A percentile compares a stretch with the other conserved stretches of the same genome.
These are phyloP conservation scores for Parazoanthus darwini DNA, from an alignment of 92 coral and sea anemone genomes.

Conservation along the genomic window DNA sequence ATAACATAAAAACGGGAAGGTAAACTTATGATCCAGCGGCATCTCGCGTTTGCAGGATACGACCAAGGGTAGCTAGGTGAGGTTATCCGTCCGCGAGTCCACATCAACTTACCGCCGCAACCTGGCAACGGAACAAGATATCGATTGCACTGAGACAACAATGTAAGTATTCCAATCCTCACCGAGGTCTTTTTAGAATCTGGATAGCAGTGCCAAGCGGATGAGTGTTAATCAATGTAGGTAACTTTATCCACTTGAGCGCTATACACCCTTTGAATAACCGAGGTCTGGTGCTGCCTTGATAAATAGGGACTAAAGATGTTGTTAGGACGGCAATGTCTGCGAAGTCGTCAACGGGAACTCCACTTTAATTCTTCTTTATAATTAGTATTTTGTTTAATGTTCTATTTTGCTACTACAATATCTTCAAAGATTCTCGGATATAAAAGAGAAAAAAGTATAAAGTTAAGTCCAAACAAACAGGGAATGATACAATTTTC, in stretches of 20 bases:
- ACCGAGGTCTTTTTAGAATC: not conserved
- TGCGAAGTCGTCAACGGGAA: too few species aligned
- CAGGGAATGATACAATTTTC: too few species aligned
- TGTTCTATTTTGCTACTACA: too few species aligned
- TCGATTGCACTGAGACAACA: not conserved
- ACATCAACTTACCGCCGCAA: constrained; percentile 65
- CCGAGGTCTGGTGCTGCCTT: too few species aligned
- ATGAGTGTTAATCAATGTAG: not conserved
- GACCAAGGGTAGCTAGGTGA: constrained; percentile 75
- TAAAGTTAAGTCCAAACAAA: too few species aligned
- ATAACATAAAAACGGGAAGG: constrained; percentile 66
- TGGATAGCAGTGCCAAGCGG: too few species aligned
- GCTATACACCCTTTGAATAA: not conserved
- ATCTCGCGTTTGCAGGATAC: constrained; percentile 71
- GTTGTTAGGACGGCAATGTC: too few species aligned
- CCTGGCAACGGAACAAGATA: constrained; percentile 28
- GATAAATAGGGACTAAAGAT: too few species aligned
- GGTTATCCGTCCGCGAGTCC: constrained; percentile 55
- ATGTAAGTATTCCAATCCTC: not conserved
- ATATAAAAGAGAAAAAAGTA: too few species aligned
- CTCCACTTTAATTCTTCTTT: too few species aligned
- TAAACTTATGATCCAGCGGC: constrained; percentile 75
- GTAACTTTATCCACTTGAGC: not conserved
- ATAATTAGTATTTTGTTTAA: too few species aligned
- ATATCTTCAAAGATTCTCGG: too few species aligned